phyloP scores from a whole-genome alignment of 2,888 invertebrate species.

The Aphidoletes aphidimyza region DNA sequence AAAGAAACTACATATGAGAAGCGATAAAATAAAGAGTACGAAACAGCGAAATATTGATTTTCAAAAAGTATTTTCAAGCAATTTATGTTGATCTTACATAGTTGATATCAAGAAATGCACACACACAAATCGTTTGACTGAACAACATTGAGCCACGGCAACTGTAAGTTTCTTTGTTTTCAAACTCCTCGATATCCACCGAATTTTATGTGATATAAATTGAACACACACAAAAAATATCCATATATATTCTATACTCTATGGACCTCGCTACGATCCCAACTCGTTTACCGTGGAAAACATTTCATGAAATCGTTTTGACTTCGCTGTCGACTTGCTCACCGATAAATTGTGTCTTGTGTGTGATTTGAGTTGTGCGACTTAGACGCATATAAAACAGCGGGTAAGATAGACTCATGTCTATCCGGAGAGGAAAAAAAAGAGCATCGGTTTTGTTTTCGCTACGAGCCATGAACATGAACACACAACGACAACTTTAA shows the following conservation, averaged over 20 bases:
- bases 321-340: background rate
- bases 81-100: slow-evolving; percentile 5
- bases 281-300: background rate
- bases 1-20: background rate
- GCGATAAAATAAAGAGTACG: background rate
- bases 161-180: too few relatives aligned
- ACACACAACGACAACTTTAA: slow-evolving; percentile 51
- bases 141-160: too few relatives aligned
- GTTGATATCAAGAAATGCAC: background rate
- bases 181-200: background rate
- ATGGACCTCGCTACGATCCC: slow-evolving; percentile 11
- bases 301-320: background rate
- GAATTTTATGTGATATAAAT: slow-evolving; percentile 19
- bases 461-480: background rate
- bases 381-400: background rate
- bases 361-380: background rate
- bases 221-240: slow-evolving; percentile 39
- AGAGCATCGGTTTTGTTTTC: background rate
- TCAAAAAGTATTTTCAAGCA: slow-evolving; percentile 42
- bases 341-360: slow-evolving; percentile 34
- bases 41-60: slow-evolving; percentile 41
- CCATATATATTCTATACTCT: slow-evolving; percentile 49
- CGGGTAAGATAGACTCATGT: slow-evolving; percentile 10
- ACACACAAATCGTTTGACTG: too few relatives aligned
- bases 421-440: background rate